phyloP scores from a whole-genome alignment of 1,140 invertebrate genomes.

The Bombus affinis region DNA sequence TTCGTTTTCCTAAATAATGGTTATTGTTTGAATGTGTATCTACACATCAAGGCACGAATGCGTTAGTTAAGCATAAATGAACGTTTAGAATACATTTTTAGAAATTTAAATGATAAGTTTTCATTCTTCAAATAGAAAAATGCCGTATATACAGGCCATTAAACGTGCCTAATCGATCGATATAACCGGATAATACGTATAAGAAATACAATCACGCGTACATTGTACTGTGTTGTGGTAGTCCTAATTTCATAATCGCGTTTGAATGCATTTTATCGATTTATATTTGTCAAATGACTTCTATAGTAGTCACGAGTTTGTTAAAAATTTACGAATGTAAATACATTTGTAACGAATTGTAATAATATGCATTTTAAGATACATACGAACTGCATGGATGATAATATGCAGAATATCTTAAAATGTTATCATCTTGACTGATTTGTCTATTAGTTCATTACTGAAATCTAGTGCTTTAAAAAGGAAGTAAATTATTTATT shows the following conservation, averaged over 20 bases:
- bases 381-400: conserved; percentile 56
- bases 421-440: conserved; percentile 41
- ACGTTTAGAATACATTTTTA: background rate
- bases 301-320: background rate
- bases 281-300: conserved; percentile 6
- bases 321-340: background rate
- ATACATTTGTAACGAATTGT: conserved; percentile 2
- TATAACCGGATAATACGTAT: conserved; percentile 32
- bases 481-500: conserved; percentile 40
- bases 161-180: conserved; percentile 27
- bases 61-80: background rate
- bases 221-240: background rate
- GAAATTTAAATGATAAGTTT: background rate
- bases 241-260: background rate
- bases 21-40: background rate
- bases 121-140: background rate
- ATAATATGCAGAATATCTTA: conserved; percentile 24
- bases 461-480: conserved; percentile 1
- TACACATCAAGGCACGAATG: background rate
- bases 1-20: background rate
- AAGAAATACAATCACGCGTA: background rate
- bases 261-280: conserved; percentile 44
- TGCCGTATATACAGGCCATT: background rate
- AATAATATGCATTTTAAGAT: conserved; percentile 60
- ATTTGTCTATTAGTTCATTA: conserved; percentile 25